phyloP scores from a whole-genome alignment of 2,888 invertebrate genomes.

The Dasypolia templi region DNA sequence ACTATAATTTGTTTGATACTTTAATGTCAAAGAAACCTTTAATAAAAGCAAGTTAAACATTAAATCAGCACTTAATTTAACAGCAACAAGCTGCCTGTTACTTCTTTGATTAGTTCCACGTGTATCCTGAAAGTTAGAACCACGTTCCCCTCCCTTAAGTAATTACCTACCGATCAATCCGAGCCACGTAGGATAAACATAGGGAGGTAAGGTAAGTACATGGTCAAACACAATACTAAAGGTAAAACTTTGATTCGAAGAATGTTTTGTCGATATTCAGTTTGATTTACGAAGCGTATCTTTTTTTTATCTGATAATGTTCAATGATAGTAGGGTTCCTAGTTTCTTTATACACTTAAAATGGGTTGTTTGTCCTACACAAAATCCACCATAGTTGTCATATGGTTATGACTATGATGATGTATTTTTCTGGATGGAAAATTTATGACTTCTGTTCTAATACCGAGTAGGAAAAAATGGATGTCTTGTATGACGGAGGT shows the following conservation, averaged over 20 bases:
- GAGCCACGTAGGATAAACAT: slow-evolving; percentile 27
- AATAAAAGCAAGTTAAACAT: slow-evolving; percentile 14
- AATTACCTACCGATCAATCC: slow-evolving; percentile 81
- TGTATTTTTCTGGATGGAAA: background rate
- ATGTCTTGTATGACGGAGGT: background rate
- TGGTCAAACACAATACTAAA: slow-evolving; percentile 24
- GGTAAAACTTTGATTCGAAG: slow-evolving; percentile 19
- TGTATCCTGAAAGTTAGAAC: slow-evolving; percentile 76
- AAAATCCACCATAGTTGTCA: background rate
- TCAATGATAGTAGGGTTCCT: background rate
- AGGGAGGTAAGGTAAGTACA: slow-evolving; percentile 6
- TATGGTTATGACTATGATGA: background rate
- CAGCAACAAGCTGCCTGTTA: slow-evolving; percentile 54
- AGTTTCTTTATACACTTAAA: background rate
- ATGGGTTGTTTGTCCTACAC: background rate
- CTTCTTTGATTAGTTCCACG: slow-evolving; percentile 69
- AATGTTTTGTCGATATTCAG: slow-evolving; percentile 25
- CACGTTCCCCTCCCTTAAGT: slow-evolving; percentile 72
- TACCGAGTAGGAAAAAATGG: background rate
- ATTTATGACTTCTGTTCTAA: background rate
- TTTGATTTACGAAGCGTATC: slow-evolving; percentile 3
- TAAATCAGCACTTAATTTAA: slow-evolving; percentile 43
- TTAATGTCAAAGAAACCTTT: slow-evolving; percentile 10
- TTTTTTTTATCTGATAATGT: background rate
- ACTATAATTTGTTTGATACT: background rate